A percentile compares a stretch with the other conserved stretches of the same genome.
Conservation (phyloP, 2,888 invertebrate genomes). For the Scaptomyza parva region DNA sequence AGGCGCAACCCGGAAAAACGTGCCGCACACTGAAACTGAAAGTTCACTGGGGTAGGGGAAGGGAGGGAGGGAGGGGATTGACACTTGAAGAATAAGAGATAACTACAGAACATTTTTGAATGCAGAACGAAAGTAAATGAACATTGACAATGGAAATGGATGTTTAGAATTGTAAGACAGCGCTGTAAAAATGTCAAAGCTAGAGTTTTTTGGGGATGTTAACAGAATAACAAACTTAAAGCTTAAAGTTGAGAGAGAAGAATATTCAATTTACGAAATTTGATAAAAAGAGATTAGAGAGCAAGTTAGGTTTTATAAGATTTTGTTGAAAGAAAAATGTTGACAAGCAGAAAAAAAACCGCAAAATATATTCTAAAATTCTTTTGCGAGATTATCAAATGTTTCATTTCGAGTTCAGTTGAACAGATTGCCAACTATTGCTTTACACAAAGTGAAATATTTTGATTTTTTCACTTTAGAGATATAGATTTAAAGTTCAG, state of each 20-base stretch:
- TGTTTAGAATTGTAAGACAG: neutral
- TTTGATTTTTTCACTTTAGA: too few species aligned
- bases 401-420: neutral
- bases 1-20: constrained; percentile 45
- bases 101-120: constrained; percentile 11
- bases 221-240: neutral
- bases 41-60: constrained; percentile 16
- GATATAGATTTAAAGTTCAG: too few species aligned
- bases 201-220: neutral
- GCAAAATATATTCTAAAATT: too few species aligned
- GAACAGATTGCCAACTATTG: too few species aligned
- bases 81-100: constrained; percentile 5
- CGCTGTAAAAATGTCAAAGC: constrained; percentile 22
- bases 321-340: neutral
- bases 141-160: constrained; percentile 20
- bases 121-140: constrained; percentile 15
- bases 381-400: too few species aligned
- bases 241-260: neutral
- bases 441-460: too few species aligned
- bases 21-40: constrained; percentile 18
- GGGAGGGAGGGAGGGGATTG: too few species aligned
- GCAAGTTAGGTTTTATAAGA: neutral
- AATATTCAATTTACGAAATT: neutral
- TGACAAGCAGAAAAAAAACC: too few species aligned
- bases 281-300: neutral